A percentile compares a stretch with the other conserved stretches of the same genome.
phyloP scores from a whole-genome alignment of 2,797 vertebrate genomes.

The Cynopterus sphinx region DNA sequence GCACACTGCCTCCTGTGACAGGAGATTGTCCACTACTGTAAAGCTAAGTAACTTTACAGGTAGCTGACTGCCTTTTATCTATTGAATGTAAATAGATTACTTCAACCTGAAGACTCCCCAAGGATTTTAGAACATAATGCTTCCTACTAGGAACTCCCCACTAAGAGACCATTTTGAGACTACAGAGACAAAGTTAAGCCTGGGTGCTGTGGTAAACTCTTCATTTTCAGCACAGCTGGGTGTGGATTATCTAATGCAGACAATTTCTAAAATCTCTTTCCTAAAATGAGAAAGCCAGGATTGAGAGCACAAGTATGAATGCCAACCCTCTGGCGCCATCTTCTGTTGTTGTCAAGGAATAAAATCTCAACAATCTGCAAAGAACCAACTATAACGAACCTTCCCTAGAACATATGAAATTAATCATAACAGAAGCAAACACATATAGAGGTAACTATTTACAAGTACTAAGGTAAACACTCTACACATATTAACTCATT shows the following conservation, averaged over 20 bases:
- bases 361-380: background rate
- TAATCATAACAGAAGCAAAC: background rate
- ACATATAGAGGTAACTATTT: no score
- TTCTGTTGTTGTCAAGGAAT: constrained; percentile 43
- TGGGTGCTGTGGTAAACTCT: background rate
- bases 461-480: background rate
- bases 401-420: background rate
- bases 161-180: background rate
- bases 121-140: background rate
- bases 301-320: background rate
- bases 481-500: background rate
- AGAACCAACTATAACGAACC: background rate
- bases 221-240: background rate
- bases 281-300: background rate
- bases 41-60: background rate
- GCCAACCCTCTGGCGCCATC: constrained; percentile 55
- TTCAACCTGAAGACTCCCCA: background rate
- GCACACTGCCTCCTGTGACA: background rate
- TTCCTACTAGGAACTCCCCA: background rate
- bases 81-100: background rate
- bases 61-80: background rate
- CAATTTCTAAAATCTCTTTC: background rate
- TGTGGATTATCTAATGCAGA: background rate
- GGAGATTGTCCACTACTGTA: background rate
- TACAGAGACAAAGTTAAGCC: background rate